Evolutionary conservation across 2,888 invertebrate species (phyloP).

Genomic region (Nemapogon koenigi): DNA sequence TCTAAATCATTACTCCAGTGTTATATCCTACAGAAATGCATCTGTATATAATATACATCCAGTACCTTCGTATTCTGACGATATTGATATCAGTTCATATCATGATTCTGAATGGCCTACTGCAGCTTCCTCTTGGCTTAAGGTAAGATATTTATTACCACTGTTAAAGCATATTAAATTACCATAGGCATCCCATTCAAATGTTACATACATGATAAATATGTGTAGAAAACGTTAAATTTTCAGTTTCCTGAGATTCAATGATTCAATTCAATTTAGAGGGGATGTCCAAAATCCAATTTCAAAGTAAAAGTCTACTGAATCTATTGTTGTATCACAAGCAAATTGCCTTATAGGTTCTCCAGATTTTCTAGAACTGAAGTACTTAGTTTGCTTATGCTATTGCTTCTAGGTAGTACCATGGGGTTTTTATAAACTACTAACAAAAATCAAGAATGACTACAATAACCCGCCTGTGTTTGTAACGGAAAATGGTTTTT

Average conservation of each 20-base stretch:
- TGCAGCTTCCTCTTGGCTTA: conserved; percentile 15
- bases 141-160: conserved; percentile 11
- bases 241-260: no score
- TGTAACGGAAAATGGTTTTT: conserved; percentile 67
- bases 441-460: conserved; percentile 50
- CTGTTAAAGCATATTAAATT: no score
- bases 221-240: no score
- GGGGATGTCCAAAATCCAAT: no score
- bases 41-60: conserved; percentile 15
- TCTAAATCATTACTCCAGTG: conserved; percentile 70
- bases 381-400: no score
- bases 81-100: conserved; percentile 18
- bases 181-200: no score
- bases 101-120: conserved; percentile 15
- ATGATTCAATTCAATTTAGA: no score
- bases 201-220: no score
- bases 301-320: no score
- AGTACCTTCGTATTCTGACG: conserved; percentile 18
- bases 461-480: conserved; percentile 64
- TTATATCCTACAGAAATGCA: conserved; percentile 31
- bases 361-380: no score
- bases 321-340: no score
- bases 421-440: conserved; percentile 64
- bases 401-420: conserved; percentile 50
- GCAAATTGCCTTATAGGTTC: no score